Evolutionary conservation across 1,140 invertebrate genomes (phyloP).

Genomic region (Aricia agestis): DNA sequence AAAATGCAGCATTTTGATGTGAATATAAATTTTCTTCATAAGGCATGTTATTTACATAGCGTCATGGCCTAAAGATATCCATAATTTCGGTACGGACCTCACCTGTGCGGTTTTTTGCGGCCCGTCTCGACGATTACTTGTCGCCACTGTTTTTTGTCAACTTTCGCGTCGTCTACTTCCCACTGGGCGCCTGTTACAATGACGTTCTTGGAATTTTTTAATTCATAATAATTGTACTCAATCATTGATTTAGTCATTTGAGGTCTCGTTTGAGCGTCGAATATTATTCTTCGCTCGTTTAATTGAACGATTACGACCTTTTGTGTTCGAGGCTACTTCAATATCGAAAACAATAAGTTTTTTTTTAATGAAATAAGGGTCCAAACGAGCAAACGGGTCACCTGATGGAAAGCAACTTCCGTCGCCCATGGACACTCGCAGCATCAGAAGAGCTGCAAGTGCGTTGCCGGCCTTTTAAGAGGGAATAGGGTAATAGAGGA

Average conservation of each 20-base stretch:
- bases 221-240: not conserved
- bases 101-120: constrained; percentile 52
- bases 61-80: constrained; percentile 29
- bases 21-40: constrained; percentile 21
- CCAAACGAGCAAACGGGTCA: too few species aligned
- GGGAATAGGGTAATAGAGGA: too few species aligned
- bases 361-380: too few species aligned
- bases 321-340: constrained; percentile 24
- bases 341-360: constrained; percentile 32
- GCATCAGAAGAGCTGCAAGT: too few species aligned
- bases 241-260: constrained; percentile 14
- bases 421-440: too few species aligned
- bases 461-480: too few species aligned
- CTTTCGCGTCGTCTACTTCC: constrained; percentile 52
- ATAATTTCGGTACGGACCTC: constrained; percentile 36
- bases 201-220: constrained; percentile 14
- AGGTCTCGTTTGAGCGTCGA: not conserved
- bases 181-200: constrained; percentile 25
- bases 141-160: constrained; percentile 53
- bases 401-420: too few species aligned
- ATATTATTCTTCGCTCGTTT: not conserved
- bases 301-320: not conserved
- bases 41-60: constrained; percentile 30
- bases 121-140: constrained; percentile 36
- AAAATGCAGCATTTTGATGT: constrained; percentile 18